Conservation (phyloP, 2,888 invertebrate genomes). For the Matsumyia berberina region DNA sequence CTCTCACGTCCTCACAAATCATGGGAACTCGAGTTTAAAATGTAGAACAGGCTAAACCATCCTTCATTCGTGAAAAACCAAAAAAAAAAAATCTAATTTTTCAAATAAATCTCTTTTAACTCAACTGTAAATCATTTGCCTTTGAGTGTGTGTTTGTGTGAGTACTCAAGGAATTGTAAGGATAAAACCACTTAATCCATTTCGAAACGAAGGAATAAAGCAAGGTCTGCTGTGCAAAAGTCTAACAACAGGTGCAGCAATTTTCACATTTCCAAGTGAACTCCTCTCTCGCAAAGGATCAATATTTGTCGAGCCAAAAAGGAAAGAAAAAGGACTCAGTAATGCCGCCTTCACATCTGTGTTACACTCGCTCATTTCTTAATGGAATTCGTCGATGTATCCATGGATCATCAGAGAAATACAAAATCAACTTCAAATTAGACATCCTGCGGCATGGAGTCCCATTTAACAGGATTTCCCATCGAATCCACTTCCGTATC, state of each 20-base stretch:
- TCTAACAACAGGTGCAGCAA: not conserved
- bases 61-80: not conserved
- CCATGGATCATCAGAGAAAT: not conserved
- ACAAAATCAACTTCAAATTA: slow-evolving; percentile 39
- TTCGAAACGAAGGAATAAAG: not conserved
- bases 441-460: slow-evolving; percentile 27
- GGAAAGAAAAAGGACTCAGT: too few relatives aligned
- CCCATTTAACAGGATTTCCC: slow-evolving; percentile 56
- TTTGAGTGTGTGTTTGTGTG: not conserved
- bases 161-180: too few relatives aligned
- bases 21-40: not conserved
- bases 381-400: slow-evolving; percentile 20
- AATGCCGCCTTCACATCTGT: not conserved
- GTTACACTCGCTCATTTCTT: not conserved
- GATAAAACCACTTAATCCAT: not conserved
- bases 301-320: not conserved
- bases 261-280: not conserved
- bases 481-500: slow-evolving; percentile 52
- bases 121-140: slow-evolving; percentile 3
- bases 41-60: not conserved
- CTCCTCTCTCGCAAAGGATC: too few relatives aligned
- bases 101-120: slow-evolving; percentile 36
- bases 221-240: not conserved
- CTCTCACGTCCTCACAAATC: slow-evolving; percentile 12
- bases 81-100: slow-evolving; percentile 9